phyloP scores from a whole-genome alignment of 2,113 vertebrate genomes.

The Tricholaema leucomelas region DNA sequence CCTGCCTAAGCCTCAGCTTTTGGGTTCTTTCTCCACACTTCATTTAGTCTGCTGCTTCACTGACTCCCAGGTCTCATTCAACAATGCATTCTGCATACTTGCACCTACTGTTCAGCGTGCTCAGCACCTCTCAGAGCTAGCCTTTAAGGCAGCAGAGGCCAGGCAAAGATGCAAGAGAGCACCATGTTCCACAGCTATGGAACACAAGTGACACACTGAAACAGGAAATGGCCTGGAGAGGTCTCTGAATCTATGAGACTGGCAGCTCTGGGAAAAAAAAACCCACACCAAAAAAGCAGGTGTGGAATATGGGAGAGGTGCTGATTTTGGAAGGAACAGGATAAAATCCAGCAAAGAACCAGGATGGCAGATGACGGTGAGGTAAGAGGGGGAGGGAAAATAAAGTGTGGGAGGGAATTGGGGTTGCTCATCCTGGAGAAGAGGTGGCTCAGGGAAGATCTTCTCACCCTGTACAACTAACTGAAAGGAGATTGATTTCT shows the following conservation, averaged over 20 bases:
- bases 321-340: neutral
- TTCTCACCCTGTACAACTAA: neutral
- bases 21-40: neutral
- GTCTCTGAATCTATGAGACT: neutral
- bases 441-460: neutral
- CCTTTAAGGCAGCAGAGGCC: neutral
- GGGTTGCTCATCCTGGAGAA: neutral
- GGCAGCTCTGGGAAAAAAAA: neutral
- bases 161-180: neutral
- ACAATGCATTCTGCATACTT: neutral
- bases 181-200: neutral
- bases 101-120: neutral
- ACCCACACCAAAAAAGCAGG: neutral
- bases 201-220: neutral
- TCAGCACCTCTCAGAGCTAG: neutral
- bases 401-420: neutral
- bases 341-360: neutral
- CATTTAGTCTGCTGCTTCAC: neutral
- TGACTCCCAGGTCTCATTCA: neutral
- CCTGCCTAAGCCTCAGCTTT: slow-evolving; percentile 19
- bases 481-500: neutral
- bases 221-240: neutral
- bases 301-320: neutral
- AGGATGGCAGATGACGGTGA: neutral
- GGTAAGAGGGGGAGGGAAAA: neutral